Evolutionary conservation across 2,797 vertebrate genomes (phyloP).

Genomic region (Falco biarmicus): DNA sequence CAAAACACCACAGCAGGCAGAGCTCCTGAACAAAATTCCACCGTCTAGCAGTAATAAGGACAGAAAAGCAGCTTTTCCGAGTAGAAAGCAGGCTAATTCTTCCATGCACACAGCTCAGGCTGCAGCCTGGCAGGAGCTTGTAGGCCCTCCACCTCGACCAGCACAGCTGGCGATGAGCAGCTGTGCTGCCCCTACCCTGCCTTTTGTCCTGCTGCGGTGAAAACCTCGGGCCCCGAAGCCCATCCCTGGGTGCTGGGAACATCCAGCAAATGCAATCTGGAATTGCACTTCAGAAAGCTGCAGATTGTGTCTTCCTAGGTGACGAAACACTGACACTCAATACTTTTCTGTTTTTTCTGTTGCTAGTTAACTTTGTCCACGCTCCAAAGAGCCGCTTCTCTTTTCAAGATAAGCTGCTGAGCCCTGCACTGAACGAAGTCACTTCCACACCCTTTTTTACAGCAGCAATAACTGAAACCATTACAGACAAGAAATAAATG

Average conservation of each 20-base stretch:
- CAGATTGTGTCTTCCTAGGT: neutral
- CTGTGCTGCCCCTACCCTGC: neutral
- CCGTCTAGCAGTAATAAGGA: neutral
- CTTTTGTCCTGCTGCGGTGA: neutral
- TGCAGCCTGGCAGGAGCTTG: neutral
- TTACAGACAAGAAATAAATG: neutral
- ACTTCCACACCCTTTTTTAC: neutral
- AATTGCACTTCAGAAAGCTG: neutral
- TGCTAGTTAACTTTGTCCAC: neutral
- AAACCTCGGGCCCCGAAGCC: neutral
- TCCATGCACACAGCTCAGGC: neutral
- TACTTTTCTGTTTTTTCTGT: neutral
- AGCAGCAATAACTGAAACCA: neutral
- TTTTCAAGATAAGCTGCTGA: neutral
- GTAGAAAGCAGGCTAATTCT: neutral
- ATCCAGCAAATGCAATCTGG: neutral
- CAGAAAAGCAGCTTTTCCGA: neutral
- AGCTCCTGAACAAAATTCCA: neutral
- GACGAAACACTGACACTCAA: neutral
- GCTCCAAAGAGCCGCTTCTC: neutral
- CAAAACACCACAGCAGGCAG: rapidly evolving
- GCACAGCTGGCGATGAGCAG: rapidly evolving
- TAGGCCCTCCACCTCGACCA: neutral
- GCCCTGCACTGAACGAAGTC: neutral
- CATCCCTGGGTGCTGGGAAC: too few species aligned